These are phyloP conservation scores for Ahaetulla prasina DNA, from an alignment of 2,113 vertebrate species.

Conservation along the genomic window DNA sequence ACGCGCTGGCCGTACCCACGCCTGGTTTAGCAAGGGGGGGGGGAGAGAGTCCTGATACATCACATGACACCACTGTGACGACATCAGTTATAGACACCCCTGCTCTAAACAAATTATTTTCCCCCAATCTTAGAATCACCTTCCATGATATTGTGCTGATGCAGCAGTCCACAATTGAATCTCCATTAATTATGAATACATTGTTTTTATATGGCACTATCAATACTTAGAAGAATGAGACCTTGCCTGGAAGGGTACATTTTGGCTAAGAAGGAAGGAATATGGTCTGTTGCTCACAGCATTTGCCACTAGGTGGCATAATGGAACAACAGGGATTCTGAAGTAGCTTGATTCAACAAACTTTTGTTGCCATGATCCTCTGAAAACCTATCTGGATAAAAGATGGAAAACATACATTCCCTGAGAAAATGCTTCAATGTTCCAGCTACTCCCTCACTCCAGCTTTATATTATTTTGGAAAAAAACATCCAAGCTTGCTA, in stretches of 20 bases:
- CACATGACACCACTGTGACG: fast-evolving
- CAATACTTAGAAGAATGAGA: background rate
- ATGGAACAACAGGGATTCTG: background rate
- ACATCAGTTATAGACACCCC: too few species aligned
- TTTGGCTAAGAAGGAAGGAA: background rate
- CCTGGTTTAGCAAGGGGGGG: too few species aligned
- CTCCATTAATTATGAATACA: background rate
- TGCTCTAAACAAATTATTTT: background rate
- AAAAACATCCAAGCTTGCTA: too few species aligned
- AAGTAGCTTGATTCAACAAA: background rate
- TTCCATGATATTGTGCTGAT: background rate
- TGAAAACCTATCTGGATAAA: background rate
- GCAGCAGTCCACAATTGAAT: too few species aligned
- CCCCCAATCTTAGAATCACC: background rate
- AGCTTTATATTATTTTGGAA: background rate
- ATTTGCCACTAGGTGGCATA: slow-evolving; percentile 55
- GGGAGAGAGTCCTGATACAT: too few species aligned
- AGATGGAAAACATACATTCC: background rate
- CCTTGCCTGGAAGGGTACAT: background rate
- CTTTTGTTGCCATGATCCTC: background rate
- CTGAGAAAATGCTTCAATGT: background rate
- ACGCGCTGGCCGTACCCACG: too few species aligned
- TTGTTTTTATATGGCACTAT: background rate
- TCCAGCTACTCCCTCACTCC: background rate
- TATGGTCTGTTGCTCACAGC: background rate